Evolutionary conservation across 2,888 invertebrate genomes (phyloP).

Genomic region (Minunthozetes semirufus): DNA sequence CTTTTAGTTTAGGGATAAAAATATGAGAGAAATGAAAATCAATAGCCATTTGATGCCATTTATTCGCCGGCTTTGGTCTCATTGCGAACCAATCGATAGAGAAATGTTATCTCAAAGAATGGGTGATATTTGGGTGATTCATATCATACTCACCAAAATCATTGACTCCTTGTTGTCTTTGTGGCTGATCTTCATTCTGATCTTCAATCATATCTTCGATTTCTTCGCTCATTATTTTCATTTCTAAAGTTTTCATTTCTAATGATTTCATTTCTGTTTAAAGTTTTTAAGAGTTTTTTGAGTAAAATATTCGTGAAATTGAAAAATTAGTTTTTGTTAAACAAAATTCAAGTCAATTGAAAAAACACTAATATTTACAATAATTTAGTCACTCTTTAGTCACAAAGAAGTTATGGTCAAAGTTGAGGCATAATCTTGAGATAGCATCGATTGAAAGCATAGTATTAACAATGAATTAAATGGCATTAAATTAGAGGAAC

Average conservation of each 20-base stretch:
- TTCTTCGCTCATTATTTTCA: neutral
- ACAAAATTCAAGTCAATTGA: neutral
- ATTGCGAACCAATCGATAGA: neutral
- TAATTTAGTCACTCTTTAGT: neutral
- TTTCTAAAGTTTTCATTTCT: neutral
- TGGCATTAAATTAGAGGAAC: neutral
- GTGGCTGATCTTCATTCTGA: neutral
- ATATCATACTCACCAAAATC: neutral
- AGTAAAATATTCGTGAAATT: neutral
- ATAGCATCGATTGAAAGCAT: neutral
- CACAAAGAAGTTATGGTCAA: neutral
- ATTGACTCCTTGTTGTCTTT: neutral
- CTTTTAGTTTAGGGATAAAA: neutral
- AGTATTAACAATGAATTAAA: neutral
- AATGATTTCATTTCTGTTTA: no score
- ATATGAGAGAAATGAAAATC: neutral
- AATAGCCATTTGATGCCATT: neutral
- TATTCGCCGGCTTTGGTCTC: slow-evolving; percentile 15
- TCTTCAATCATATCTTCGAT: slow-evolving; percentile 2
- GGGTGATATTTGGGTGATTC: neutral
- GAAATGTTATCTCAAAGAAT: neutral
- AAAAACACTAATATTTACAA: slow-evolving; percentile 15
- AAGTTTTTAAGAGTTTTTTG: neutral
- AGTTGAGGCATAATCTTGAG: neutral
- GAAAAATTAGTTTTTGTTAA: neutral